Evolutionary conservation across 1,140 invertebrate genomes (phyloP), one percentile per base, ranked within the genome.

Genomic region (Aethina tumida): DNA sequence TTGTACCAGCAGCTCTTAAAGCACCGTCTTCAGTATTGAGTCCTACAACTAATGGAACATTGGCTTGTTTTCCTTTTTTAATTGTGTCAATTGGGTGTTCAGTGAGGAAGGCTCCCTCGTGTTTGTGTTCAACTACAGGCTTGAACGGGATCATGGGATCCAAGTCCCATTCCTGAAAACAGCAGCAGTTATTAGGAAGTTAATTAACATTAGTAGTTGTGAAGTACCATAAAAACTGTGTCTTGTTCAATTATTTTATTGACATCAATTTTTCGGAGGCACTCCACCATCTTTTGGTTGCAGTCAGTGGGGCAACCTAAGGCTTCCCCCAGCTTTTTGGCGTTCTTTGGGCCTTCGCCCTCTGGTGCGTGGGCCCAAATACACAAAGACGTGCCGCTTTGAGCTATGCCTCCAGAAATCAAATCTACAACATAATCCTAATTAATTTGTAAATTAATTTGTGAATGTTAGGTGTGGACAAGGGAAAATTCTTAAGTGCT

Each of bases 311-410:
- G 64, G 48, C 82, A 85, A 8, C 64, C 56, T 1, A 84, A 42
- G 33, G 70, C 52, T 45, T 72, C 50, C 0, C 73, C 81, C 13
- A 88, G 51, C 35, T 71, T 70, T 26, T 67, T 60, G 0, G 81
- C 75, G 43, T 81, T 75, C 6, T 65, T 53, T 5, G 69, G 60
- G 0, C 78, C 72, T 38, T 77, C 64, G 7, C 73, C 74, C 15
- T 77, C 60, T 5, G 69, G 64, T 0, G 79, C 71, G 31, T 84
- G 67, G 0, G 81, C 75, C 86, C 87, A 92, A 0, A 79, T 71
- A 52, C 78, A 79, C 5, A 85, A 59, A 2, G 81, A 77, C 1
- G 79, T 85, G 2, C 87, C 87, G 53, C 83, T 84, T 62, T 85
- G 75, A 0, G 81, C 75, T 37, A 88, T 84, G 3, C 64, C 82